These are phyloP conservation scores for Caenorhabditis doughertyi DNA, from an alignment of 2,888 invertebrate species.

Conservation along the genomic window DNA sequence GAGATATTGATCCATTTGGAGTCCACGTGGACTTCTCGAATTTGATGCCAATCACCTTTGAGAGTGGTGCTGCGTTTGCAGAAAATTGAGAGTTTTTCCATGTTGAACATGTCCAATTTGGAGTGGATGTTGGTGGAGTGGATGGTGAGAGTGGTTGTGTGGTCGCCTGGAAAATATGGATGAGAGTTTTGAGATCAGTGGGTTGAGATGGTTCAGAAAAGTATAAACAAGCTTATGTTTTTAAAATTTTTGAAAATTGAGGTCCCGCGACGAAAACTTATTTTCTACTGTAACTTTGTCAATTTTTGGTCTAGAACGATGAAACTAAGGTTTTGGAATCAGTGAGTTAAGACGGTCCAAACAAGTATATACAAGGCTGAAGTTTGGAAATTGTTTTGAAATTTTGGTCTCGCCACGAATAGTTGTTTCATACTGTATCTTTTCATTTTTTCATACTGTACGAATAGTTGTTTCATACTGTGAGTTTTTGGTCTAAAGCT, in stretches of 20 bases:
- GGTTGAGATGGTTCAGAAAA: background rate
- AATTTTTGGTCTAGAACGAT: background rate
- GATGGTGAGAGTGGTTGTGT: slow-evolving; percentile 33
- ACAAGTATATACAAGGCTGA: too few relatives aligned
- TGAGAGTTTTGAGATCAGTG: too few relatives aligned
- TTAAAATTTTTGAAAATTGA: too few relatives aligned
- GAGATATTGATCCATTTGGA: slow-evolving; percentile 62
- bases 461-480: too few relatives aligned
- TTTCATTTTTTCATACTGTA: too few relatives aligned
- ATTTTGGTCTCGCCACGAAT: too few relatives aligned
- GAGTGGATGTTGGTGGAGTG: slow-evolving; percentile 59
- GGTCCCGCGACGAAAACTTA: too few relatives aligned
- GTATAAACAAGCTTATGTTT: too few relatives aligned
- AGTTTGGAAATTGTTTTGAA: too few relatives aligned
- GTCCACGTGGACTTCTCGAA: slow-evolving; percentile 56
- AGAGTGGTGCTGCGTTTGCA: slow-evolving; percentile 56
- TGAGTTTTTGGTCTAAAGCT: too few relatives aligned
- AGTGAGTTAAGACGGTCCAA: too few relatives aligned
- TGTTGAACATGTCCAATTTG: slow-evolving; percentile 44
- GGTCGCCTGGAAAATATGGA: slow-evolving; percentile 18
- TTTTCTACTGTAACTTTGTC: background rate
- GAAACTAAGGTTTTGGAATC: background rate
- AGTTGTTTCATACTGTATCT: too few relatives aligned
- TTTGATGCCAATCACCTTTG: slow-evolving; percentile 40
- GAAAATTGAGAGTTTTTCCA: slow-evolving; percentile 49